Evolutionary conservation across 2,113 vertebrate genomes (phyloP), one percentile per base, ranked within the genome.

Genomic region (Leiothrix lutea): DNA sequence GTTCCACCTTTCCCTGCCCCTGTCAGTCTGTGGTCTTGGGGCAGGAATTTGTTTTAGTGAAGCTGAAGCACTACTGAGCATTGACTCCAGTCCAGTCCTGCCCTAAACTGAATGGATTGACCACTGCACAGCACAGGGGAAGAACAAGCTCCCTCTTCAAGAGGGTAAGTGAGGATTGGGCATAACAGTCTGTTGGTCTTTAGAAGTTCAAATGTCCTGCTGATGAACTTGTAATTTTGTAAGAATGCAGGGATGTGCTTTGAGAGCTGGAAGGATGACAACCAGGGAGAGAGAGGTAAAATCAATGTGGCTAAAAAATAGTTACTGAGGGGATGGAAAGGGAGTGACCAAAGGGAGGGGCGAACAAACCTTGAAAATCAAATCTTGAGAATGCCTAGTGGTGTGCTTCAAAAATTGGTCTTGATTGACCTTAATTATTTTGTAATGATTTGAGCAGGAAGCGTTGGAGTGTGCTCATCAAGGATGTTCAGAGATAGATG

Each of bases 381-480:
- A 57, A 66, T 58, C 8, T 25, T 80, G 45, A 72, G 20, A 11
- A 11, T 33, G 53, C 44, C n/a, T 67, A 8, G 14, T 65, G 36
- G 24, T 57, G 48, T 36, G 26, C 60, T 62, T 93, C 24, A 90
- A n/a, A 77, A 88, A 80, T 58, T 51, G 29, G 60, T 66, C 75
- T 88, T 86, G 67, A 83, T 50, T 80, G 79, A 66, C 66, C 58
- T 35, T 90, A 88, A 88, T 92, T 85, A 79, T 69, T 42, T 83
- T 50, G 71, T 83, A 66, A 88, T 72, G 29, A 62, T 77, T 58
- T 47, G 64, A 54, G 75, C 88, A 72, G 71, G 45, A 80, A 21
- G 36, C 72, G 31, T 33, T 71, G 44, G 69, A 83, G 36, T 0
- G 9, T 45, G 58, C 31, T 94, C 78, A 80, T 11, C 36, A 6